These are phyloP conservation scores for Criorhina ranunculi DNA, from an alignment of 2,888 invertebrate genomes.

Conservation along the genomic window DNA sequence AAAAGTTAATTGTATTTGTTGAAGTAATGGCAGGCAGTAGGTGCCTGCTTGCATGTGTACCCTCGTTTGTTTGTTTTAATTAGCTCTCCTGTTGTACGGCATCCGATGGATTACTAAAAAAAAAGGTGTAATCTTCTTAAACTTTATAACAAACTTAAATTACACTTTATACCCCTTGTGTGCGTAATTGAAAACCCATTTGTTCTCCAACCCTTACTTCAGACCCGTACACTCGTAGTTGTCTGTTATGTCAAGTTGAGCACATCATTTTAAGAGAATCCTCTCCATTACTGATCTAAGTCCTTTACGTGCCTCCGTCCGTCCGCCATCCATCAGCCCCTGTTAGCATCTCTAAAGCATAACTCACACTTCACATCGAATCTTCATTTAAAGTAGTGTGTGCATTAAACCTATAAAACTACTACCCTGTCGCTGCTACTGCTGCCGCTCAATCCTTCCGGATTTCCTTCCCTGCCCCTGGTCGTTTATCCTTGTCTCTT, in stretches of 20 bases:
- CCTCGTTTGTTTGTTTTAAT: constrained; percentile 62
- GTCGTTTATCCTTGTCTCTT: constrained; percentile 47
- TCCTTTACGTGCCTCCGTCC: constrained; percentile 21
- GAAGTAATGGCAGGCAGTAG: constrained; percentile 13
- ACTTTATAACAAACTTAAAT: constrained; percentile 59
- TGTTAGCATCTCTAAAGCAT: constrained; percentile 29
- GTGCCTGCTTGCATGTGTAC: constrained; percentile 9
- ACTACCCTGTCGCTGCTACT: constrained; percentile 12
- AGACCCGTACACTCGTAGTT: constrained; percentile 14
- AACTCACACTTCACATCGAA: constrained; percentile 56
- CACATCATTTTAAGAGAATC: constrained; percentile 54
- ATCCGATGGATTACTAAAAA: not conserved
- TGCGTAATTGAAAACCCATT: constrained; percentile 60
- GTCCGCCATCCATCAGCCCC: constrained; percentile 32
- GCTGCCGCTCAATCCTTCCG: not conserved
- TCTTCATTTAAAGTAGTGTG: constrained; percentile 57
- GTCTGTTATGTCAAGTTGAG: constrained; percentile 49
- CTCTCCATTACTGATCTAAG: constrained; percentile 51
- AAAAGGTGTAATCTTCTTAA: not conserved
- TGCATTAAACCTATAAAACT: constrained; percentile 62
- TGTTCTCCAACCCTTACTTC: constrained; percentile 9
- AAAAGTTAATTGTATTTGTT: constrained; percentile 42
- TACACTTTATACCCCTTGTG: constrained; percentile 50
- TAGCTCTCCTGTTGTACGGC: constrained; percentile 23
- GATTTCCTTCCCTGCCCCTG: constrained; percentile 10